These are phyloP conservation scores for Datnioides undecimradiatus DNA, from an alignment of 2,113 vertebrate species.

Conservation along the genomic window DNA sequence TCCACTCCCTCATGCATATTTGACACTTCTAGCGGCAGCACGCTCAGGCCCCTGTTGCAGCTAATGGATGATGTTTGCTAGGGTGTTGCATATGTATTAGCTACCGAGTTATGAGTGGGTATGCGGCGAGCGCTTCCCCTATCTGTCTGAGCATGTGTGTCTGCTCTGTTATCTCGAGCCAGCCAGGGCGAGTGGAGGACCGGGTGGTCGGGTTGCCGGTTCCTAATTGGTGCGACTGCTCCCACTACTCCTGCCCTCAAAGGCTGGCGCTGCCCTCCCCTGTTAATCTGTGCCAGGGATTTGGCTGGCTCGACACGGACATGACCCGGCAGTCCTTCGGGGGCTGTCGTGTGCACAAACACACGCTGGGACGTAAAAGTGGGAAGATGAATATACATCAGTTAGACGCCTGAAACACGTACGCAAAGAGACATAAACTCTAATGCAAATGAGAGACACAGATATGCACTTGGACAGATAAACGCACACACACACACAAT, in stretches of 20 bases:
- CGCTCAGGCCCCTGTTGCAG: slow-evolving; percentile 38
- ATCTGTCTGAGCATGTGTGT: slow-evolving; percentile 38
- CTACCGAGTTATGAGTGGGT: slow-evolving; percentile 45
- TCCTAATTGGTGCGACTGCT: slow-evolving; percentile 57
- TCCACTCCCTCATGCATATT: slow-evolving; percentile 75
- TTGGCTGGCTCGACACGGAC: slow-evolving; percentile 21
- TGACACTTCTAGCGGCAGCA: slow-evolving; percentile 56
- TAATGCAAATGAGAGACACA: slow-evolving; percentile 34
- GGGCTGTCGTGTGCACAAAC: slow-evolving; percentile 5
- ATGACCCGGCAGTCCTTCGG: slow-evolving; percentile 42
- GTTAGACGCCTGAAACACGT: not conserved
- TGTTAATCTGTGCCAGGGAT: slow-evolving; percentile 53
- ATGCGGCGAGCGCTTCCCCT: slow-evolving; percentile 16
- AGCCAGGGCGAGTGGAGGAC: slow-evolving; percentile 23
- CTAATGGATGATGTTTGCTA: slow-evolving; percentile 61
- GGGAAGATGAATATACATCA: slow-evolving; percentile 11
- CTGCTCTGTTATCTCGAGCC: slow-evolving; percentile 42
- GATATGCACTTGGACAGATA: slow-evolving; percentile 1
- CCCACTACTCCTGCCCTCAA: slow-evolving; percentile 34
- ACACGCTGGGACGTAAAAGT: not conserved
- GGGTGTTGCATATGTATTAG: slow-evolving; percentile 68
- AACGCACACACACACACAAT: slow-evolving; percentile 25
- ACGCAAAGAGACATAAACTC: slow-evolving; percentile 3
- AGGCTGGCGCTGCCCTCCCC: slow-evolving; percentile 48
- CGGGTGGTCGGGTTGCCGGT: slow-evolving; percentile 32